Base-by-base conservation (phyloP, 2,113 vertebrate species). In the Mugil cephalus region DNA sequence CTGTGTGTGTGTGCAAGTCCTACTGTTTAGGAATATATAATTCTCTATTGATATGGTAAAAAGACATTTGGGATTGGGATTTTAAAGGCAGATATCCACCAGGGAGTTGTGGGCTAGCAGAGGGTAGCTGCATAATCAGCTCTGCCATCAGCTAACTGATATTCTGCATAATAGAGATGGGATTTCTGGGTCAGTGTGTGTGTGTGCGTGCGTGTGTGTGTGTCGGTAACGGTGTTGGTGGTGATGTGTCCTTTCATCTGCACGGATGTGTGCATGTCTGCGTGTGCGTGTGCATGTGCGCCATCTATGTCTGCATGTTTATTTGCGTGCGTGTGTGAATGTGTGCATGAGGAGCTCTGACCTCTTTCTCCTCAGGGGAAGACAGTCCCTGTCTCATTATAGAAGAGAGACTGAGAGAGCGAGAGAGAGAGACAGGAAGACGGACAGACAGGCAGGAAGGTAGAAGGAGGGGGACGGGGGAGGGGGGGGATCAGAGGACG, bases 51-150 rank as follows among this genome's bases (percentile, higher is more conserved):
- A 91, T 89, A 91, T 91, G 89, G 87, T 90, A 91, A 92, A 89
- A 91, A 90, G 89, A 89, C 88, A 91, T 90, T 91, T 91, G 87
- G 88, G 87, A 89, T 87, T 56, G 77, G 62, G 80, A 75, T 83
- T 91, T 91, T 90, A 88, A 90, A 91, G 82, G 82, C 83, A 87
- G 84, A 85, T 77, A 87, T 88, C 79, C 89, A 87, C 90, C 77
- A 74, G 89, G 89, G 89, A 90, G 83, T 90, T 86, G 81, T 88
- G 89, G 89, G 79, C 79, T 82, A 43, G 80, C 77, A 50, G 80
- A 87, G 91, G 87, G 86, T 89, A 83, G 88, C 89, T 88, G 91
- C 86, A 90, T 91, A 91, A 91, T 92, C 88, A 91, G 88, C 84
- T 85, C 74, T 71, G 81, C 88, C 86, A 89, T 92, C 88, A 92